A percentile compares a stretch with the other conserved stretches of the same genome.
phyloP scores from a whole-genome alignment of 2,797 vertebrate genomes.

The Helicolenus hilgendorfi region DNA sequence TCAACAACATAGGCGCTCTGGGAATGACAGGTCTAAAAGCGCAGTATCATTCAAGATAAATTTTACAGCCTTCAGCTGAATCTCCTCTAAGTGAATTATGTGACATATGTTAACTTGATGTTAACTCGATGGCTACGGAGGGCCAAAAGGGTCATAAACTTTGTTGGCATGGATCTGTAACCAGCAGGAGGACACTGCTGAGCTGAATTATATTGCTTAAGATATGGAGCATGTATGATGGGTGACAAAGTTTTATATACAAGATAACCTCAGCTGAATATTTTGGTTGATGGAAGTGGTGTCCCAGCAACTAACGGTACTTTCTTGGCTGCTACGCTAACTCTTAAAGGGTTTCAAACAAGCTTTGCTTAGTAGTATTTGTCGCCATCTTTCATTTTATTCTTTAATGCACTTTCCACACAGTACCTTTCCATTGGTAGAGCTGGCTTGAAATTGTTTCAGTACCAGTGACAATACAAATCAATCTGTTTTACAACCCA shows the following conservation, averaged over 20 bases:
- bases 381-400: not conserved
- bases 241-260: conserved; percentile 39
- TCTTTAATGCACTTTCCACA: not conserved
- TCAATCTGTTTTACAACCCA: not conserved
- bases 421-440: not conserved
- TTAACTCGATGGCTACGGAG: conserved; percentile 28
- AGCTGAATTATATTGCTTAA: conserved; percentile 1
- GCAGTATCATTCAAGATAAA: conserved; percentile 35
- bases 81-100: conserved; percentile 55
- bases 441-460: not conserved
- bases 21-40: conserved; percentile 56
- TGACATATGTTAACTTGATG: conserved; percentile 37
- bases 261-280: not conserved
- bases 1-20: conserved; percentile 62
- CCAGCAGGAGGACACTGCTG: conserved; percentile 6
- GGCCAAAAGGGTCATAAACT: conserved; percentile 54
- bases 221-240: conserved; percentile 29
- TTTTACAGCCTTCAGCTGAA: conserved; percentile 49
- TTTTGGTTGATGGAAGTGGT: not conserved
- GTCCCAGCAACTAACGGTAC: not conserved
- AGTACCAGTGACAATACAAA: not conserved
- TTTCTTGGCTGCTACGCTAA: not conserved
- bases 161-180: conserved; percentile 25
- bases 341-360: not conserved
- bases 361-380: not conserved